phyloP scores from a whole-genome alignment of 2,113 vertebrate species.

The Rousettus leschenaultii region DNA sequence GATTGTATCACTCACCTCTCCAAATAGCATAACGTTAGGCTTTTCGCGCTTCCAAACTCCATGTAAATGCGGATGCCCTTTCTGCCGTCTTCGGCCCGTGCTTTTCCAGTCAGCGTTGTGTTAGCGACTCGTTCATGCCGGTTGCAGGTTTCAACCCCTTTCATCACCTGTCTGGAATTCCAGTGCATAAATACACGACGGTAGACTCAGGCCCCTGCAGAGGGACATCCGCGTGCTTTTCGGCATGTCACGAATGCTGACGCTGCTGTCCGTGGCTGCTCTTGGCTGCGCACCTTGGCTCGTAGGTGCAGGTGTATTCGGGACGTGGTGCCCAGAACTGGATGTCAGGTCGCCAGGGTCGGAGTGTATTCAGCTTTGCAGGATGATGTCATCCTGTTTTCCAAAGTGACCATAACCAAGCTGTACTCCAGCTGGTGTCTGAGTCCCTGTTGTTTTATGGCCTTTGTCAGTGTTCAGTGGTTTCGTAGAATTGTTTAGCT shows the following conservation, averaged over 20 bases:
- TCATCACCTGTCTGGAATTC: accelerated
- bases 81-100: accelerated
- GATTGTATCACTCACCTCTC: neutral
- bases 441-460: too few species aligned
- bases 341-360: neutral
- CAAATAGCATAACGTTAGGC: neutral
- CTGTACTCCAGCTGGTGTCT: accelerated
- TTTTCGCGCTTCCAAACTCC: neutral
- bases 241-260: accelerated
- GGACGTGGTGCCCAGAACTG: neutral
- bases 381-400: neutral
- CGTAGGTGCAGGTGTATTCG: accelerated
- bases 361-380: neutral
- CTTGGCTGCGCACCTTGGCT: neutral
- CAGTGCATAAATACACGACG: accelerated
- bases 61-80: neutral
- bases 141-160: neutral
- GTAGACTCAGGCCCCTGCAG: accelerated
- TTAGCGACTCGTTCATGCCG: accelerated
- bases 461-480: neutral
- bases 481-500: neutral
- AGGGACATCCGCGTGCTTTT: accelerated
- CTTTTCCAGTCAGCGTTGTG: accelerated
- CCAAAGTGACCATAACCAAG: neutral
- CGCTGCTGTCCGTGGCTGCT: accelerated